Evolutionary conservation across 2,888 invertebrate genomes (phyloP).

Genomic region (Andrena dorsata): DNA sequence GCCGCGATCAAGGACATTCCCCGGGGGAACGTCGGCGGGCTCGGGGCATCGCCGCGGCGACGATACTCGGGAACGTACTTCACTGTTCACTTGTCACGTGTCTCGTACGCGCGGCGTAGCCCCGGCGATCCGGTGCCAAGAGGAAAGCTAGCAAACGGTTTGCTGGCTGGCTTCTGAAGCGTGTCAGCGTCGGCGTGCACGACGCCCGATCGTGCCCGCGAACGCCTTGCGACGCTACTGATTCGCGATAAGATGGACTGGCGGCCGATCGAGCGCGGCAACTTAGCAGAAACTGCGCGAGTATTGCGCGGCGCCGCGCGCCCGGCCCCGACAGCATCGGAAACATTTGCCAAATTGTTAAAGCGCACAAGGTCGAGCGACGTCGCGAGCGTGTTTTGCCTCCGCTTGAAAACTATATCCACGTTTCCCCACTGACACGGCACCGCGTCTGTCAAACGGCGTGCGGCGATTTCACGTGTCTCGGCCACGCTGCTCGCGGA

Average conservation of each 20-base stretch:
- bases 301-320: conserved; percentile 27
- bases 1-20: not conserved
- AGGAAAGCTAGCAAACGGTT: not conserved
- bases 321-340: conserved; percentile 23
- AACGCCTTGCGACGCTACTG: not conserved
- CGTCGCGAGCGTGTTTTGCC: conserved; percentile 38
- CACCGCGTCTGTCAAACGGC: conserved; percentile 58
- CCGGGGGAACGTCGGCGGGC: not conserved
- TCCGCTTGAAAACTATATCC: conserved; percentile 41
- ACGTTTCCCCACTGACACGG: conserved; percentile 45
- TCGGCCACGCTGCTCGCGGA: conserved; percentile 34
- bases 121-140: conserved; percentile 55
- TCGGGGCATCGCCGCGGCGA: conserved; percentile 19
- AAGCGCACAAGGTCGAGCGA: conserved; percentile 68
- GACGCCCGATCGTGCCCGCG: not conserved
- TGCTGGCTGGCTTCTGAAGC: conserved; percentile 7
- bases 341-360: conserved; percentile 61
- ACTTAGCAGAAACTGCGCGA: conserved; percentile 1
- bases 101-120: conserved; percentile 41
- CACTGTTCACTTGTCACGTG: conserved; percentile 70
- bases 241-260: conserved; percentile 1
- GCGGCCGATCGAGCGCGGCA: not conserved
- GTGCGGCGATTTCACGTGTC: conserved; percentile 63
- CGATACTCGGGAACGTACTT: conserved; percentile 7
- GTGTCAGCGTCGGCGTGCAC: not conserved